These are phyloP conservation scores for Gadus chalcogrammus DNA, from an alignment of 2,113 vertebrate genomes.

Conservation along the genomic window DNA sequence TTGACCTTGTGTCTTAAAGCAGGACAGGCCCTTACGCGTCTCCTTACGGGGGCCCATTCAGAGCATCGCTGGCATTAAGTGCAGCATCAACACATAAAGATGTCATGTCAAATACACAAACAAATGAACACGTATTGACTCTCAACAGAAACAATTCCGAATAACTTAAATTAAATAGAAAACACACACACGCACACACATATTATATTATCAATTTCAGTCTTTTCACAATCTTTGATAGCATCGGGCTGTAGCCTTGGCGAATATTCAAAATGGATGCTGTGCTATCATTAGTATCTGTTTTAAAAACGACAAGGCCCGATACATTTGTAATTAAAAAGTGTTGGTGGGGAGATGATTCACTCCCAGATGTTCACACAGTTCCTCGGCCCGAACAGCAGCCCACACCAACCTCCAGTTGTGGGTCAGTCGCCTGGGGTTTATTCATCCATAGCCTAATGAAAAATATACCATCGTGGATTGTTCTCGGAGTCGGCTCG, in stretches of 20 bases:
- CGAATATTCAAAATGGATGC: not conserved
- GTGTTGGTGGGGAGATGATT: too few relatives aligned
- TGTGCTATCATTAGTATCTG: not conserved
- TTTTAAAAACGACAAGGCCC: slow-evolving; percentile 40
- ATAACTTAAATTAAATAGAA: slow-evolving; percentile 82
- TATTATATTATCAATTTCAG: slow-evolving; percentile 51
- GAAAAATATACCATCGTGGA: slow-evolving; percentile 12
- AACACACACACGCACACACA: slow-evolving; percentile 61
- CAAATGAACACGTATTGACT: slow-evolving; percentile 69
- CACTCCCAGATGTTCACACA: too few relatives aligned
- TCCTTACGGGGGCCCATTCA: too few relatives aligned
- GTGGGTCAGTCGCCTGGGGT: too few relatives aligned
- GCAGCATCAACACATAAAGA: slow-evolving; percentile 62
- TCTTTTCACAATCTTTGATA: slow-evolving; percentile 34
- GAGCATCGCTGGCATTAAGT: slow-evolving; percentile 63
- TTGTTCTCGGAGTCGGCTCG: slow-evolving; percentile 54
- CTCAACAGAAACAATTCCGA: slow-evolving; percentile 55
- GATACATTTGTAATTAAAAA: slow-evolving; percentile 19
- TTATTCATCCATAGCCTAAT: too few relatives aligned
- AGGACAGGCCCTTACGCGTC: not conserved
- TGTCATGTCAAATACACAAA: slow-evolving; percentile 67
- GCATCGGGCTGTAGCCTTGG: not conserved
- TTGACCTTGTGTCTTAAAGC: too few relatives aligned
- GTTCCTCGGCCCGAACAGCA: too few relatives aligned
- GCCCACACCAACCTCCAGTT: too few relatives aligned